phyloP scores from a whole-genome alignment of 2,113 vertebrate genomes.

The Larimichthys polyactis region DNA sequence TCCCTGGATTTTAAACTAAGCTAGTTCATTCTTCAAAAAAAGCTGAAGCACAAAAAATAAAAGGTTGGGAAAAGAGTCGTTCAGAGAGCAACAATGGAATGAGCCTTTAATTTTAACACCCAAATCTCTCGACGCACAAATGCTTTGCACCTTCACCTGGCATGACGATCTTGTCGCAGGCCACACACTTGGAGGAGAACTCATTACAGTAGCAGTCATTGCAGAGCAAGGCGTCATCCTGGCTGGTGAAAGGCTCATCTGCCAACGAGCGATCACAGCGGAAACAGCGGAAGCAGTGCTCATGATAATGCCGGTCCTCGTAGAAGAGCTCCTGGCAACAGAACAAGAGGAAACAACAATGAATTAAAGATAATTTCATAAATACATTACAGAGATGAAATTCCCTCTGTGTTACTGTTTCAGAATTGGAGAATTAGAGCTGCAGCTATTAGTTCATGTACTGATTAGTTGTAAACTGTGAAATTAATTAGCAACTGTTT shows the following conservation, averaged over 20 bases:
- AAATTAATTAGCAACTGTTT: too few species aligned
- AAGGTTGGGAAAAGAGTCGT: background rate
- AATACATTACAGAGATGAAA: constrained; percentile 1
- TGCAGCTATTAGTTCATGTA: too few species aligned
- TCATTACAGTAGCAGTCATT: constrained; percentile 98
- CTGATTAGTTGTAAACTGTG: too few species aligned
- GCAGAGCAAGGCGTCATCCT: constrained; percentile 94
- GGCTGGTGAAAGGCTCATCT: constrained; percentile 96
- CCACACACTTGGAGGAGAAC: constrained; percentile 96
- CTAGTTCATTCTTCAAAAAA: background rate
- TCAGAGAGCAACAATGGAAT: background rate
- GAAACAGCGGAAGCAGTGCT: constrained; percentile 98
- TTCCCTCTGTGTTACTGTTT: background rate
- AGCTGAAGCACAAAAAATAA: background rate
- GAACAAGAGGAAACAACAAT: constrained; percentile 15
- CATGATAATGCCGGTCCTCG: constrained; percentile 95
- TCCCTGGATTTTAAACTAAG: background rate
- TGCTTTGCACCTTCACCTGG: constrained; percentile 86
- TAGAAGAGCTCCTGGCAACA: constrained; percentile 94
- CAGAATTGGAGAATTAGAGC: background rate
- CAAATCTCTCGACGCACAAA: background rate
- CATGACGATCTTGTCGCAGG: constrained; percentile 97
- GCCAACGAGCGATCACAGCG: constrained; percentile 95
- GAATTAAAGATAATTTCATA: constrained; percentile 23
- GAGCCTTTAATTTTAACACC: background rate